A percentile compares a stretch with the other conserved stretches of the same genome.
These are phyloP conservation scores for Nezara viridula DNA, from an alignment of 2,888 invertebrate genomes.

Conservation along the genomic window DNA sequence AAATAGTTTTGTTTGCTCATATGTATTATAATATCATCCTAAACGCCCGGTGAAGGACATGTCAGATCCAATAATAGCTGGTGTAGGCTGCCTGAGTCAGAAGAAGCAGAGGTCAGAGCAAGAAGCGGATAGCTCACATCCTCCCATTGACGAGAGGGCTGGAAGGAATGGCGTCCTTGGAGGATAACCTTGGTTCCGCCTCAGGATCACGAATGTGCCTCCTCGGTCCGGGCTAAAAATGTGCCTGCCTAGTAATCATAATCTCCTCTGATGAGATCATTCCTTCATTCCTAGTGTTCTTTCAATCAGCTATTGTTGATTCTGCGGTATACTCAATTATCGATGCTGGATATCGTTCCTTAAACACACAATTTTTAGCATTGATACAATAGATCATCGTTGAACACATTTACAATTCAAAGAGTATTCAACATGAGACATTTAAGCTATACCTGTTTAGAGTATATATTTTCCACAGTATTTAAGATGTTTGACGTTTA, in stretches of 20 bases:
- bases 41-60: neutral
- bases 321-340: neutral
- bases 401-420: neutral
- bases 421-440: too few species aligned
- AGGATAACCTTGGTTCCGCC: slow-evolving; percentile 24
- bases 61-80: slow-evolving; percentile 16
- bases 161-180: slow-evolving; percentile 10
- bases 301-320: neutral
- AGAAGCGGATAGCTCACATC: slow-evolving; percentile 1
- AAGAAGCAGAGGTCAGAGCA: slow-evolving; percentile 7
- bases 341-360: neutral
- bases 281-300: neutral
- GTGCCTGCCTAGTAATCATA: neutral
- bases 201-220: slow-evolving; percentile 36
- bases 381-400: neutral
- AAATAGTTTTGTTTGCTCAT: too few species aligned
- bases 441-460: too few species aligned
- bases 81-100: slow-evolving; percentile 21
- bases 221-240: neutral
- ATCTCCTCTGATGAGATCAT: neutral
- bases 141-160: slow-evolving; percentile 16
- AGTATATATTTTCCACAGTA: too few species aligned
- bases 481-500: too few species aligned
- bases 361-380: neutral
- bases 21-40: neutral